Evolutionary conservation across 2,888 invertebrate genomes (phyloP).

Genomic region (Tortricodes alternella): DNA sequence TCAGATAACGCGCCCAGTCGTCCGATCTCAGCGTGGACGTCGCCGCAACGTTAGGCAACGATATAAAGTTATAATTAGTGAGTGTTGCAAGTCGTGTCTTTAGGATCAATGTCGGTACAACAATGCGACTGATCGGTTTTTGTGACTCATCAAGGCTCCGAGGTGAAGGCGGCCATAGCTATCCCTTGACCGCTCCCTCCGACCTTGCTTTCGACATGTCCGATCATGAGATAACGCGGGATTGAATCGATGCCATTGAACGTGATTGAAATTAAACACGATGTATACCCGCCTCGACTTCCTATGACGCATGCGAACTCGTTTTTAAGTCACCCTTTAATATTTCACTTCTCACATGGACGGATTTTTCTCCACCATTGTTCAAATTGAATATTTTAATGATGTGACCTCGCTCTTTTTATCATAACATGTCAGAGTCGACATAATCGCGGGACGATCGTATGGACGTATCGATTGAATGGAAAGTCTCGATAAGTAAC

Average conservation of each 20-base stretch:
- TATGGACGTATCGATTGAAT: conserved; percentile 42
- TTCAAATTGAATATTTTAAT: neutral
- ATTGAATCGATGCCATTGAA: conserved; percentile 44
- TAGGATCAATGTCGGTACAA: conserved; percentile 66
- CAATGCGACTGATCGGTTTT: conserved; percentile 54
- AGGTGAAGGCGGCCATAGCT: conserved; percentile 63
- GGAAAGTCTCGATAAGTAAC: conserved; percentile 49
- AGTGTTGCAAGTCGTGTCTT: conserved; percentile 58
- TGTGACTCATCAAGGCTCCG: conserved; percentile 66
- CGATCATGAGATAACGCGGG: conserved; percentile 63
- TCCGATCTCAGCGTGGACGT: conserved; percentile 45
- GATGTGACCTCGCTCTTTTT: conserved; percentile 40
- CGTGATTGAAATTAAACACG: conserved; percentile 36
- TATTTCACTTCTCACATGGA: conserved; percentile 1
- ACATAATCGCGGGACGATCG: conserved; percentile 49
- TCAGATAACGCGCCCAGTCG: conserved; percentile 66
- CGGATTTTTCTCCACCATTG: conserved; percentile 4
- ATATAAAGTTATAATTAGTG: conserved; percentile 66
- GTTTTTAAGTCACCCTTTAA: neutral
- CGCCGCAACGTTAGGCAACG: conserved; percentile 49
- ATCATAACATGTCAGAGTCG: conserved; percentile 46
- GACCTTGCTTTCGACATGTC: conserved; percentile 72
- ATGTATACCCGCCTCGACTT: conserved; percentile 23
- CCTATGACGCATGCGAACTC: conserved; percentile 21
- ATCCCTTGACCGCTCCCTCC: conserved; percentile 76